Conservation (phyloP, 1,140 invertebrate genomes). For the Aphelenchoides avenae region DNA sequence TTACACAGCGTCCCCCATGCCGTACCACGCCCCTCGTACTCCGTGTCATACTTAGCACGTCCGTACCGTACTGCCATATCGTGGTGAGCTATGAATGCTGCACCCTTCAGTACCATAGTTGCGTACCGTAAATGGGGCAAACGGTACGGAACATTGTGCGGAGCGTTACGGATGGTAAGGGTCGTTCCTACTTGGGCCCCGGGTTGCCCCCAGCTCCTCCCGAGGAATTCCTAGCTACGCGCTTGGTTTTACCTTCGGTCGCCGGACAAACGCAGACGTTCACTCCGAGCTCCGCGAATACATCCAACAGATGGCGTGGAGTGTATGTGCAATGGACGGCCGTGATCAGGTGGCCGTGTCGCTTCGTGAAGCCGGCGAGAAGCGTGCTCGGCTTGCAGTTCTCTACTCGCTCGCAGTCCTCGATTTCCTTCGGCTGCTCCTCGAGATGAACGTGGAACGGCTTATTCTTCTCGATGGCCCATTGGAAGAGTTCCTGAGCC, state of each 20-base stretch:
- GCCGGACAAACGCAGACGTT: constrained; percentile 53
- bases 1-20: too few species aligned
- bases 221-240: too few species aligned
- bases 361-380: background rate
- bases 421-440: constrained; percentile 54
- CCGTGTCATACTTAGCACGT: too few species aligned
- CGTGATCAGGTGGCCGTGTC: constrained; percentile 26
- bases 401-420: constrained; percentile 27
- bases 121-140: too few species aligned
- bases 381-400: constrained; percentile 7
- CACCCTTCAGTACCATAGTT: too few species aligned
- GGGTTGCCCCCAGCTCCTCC: too few species aligned
- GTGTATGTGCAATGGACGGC: constrained; percentile 54
- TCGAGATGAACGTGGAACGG: constrained; percentile 57
- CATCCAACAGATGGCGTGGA: constrained; percentile 8
- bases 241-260: constrained; percentile 48
- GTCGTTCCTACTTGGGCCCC: too few species aligned
- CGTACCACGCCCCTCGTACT: too few species aligned
- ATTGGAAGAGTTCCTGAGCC: constrained; percentile 37
- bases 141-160: too few species aligned
- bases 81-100: background rate
- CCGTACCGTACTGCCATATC: too few species aligned
- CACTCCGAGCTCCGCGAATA: constrained; percentile 20
- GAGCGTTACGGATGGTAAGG: too few species aligned
- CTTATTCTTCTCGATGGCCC: constrained; percentile 21